Percentiles rank a stretch among this genome's conserved stretches.
These are phyloP conservation scores for Lasioglossum leucozonium DNA, from an alignment of 2,888 invertebrate genomes.

Conservation along the genomic window DNA sequence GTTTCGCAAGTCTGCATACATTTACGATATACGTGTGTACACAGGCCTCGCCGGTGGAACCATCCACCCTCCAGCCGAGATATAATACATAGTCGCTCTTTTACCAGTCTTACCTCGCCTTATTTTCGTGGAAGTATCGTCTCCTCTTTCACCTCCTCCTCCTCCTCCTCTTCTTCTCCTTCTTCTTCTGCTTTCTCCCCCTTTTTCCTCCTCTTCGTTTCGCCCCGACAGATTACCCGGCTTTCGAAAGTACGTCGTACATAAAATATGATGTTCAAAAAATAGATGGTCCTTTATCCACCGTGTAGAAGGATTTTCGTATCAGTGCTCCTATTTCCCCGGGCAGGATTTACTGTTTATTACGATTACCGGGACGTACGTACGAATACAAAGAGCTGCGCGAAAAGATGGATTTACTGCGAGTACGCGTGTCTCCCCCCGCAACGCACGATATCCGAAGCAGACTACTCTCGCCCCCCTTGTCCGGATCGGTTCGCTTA, in stretches of 20 bases:
- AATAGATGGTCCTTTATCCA: slow-evolving; percentile 49
- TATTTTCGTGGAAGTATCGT: slow-evolving; percentile 59
- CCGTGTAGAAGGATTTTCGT: slow-evolving; percentile 40
- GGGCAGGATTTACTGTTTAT: slow-evolving; percentile 52
- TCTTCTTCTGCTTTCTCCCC: background rate
- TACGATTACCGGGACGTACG: slow-evolving; percentile 35
- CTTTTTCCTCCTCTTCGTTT: slow-evolving; percentile 32
- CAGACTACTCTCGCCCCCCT: background rate
- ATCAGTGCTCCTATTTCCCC: slow-evolving; percentile 47
- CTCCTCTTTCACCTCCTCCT: slow-evolving; percentile 1
- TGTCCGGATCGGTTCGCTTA: background rate
- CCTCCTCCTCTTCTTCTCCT: background rate
- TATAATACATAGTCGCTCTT: slow-evolving; percentile 71
- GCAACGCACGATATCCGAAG: background rate
- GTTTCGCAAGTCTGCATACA: slow-evolving; percentile 28
- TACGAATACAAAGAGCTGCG: slow-evolving; percentile 24
- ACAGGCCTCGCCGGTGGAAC: slow-evolving; percentile 18
- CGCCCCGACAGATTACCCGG: slow-evolving; percentile 65
- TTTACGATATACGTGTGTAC: slow-evolving; percentile 50
- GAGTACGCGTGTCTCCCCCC: background rate
- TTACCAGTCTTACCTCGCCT: slow-evolving; percentile 65
- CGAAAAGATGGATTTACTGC: slow-evolving; percentile 11
- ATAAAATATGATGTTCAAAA: slow-evolving; percentile 64
- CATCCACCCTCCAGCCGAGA: slow-evolving; percentile 18
- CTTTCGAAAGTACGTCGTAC: slow-evolving; percentile 64